Evolutionary conservation across 2,888 invertebrate species (phyloP).

Genomic region (Caradrina clavipalpis): DNA sequence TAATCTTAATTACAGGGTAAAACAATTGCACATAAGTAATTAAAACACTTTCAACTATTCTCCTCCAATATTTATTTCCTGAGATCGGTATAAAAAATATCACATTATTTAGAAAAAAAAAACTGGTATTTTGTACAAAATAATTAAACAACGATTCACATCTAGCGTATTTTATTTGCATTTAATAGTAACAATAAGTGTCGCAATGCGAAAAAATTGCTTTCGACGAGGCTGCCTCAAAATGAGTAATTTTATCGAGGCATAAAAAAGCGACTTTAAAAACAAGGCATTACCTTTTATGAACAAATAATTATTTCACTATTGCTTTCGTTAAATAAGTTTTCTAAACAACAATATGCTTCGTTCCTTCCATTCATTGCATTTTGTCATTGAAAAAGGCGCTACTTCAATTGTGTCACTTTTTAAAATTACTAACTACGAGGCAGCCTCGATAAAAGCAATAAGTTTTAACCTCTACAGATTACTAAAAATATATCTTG

Average conservation of each 20-base stretch:
- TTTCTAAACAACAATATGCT: neutral
- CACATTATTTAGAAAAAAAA: slow-evolving; percentile 43
- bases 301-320: neutral
- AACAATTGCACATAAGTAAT: slow-evolving; percentile 54
- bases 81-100: slow-evolving; percentile 62
- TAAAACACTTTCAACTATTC: slow-evolving; percentile 59
- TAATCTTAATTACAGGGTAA: slow-evolving; percentile 53
- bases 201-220: slow-evolving; percentile 32
- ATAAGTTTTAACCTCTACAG: slow-evolving; percentile 23
- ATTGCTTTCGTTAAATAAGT: neutral
- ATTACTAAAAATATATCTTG: slow-evolving; percentile 29
- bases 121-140: slow-evolving; percentile 58
- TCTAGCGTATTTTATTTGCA: slow-evolving; percentile 61
- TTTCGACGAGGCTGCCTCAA: slow-evolving; percentile 40
- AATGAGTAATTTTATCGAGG: slow-evolving; percentile 11
- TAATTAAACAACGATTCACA: slow-evolving; percentile 59
- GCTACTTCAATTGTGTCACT: neutral
- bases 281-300: neutral
- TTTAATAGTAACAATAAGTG: slow-evolving; percentile 48
- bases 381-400: neutral
- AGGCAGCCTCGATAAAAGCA: slow-evolving; percentile 29
- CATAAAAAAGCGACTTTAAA: neutral
- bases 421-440: neutral
- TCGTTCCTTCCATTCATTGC: neutral
- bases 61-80: slow-evolving; percentile 60